Evolutionary conservation across 1,140 invertebrate species (phyloP), one percentile per base, ranked within the genome.

Genomic region (Pachypsylla venusta): DNA sequence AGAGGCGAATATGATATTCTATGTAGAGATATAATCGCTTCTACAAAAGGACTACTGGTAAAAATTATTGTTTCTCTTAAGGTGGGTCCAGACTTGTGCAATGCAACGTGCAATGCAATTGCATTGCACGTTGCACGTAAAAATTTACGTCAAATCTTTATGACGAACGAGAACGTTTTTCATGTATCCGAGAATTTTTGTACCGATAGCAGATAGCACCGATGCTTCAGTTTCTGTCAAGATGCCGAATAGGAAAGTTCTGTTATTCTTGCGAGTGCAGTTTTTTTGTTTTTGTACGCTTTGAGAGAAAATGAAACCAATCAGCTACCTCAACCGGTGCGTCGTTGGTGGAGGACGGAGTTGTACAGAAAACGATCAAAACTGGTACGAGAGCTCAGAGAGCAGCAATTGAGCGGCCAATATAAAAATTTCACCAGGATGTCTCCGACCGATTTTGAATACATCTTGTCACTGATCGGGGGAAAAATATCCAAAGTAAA

Each of bases 381-480:
- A 55, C 54, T 55, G 54, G 26, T 26, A 28, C 26, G 54, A 55
- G 26, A 28, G 24, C 24, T 26, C 54, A 55, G 42, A 48, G 42
- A 48, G 42, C 42, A 48, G 42, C 42, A 48, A 48, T 48, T 48
- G 25, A 2, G 2, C 20, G 0, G 57, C 40, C 19, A 59, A 27
- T 59, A 48, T 53, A 39, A 59, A 59, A 66, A 64, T 35, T 67
- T 67, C 58, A 58, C 57, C 16, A 61, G 65, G 61, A 66, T 68
- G 65, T 58, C 39, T 14, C 53, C 42, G 53, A 35, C 54, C 25
- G 63, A 68, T 60, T 68, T 68, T 63, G 60, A 68, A 62, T 58
- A 12, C 25, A 67, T 66, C 39, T 60, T 67, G 57, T 25, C 60
- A 26, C 40, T 54, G 59, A 54, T 67, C 61, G 59, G 60, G 30